Evolutionary conservation across 2,113 vertebrate species (phyloP).

Genomic region (Brienomyrus brachyistius): DNA sequence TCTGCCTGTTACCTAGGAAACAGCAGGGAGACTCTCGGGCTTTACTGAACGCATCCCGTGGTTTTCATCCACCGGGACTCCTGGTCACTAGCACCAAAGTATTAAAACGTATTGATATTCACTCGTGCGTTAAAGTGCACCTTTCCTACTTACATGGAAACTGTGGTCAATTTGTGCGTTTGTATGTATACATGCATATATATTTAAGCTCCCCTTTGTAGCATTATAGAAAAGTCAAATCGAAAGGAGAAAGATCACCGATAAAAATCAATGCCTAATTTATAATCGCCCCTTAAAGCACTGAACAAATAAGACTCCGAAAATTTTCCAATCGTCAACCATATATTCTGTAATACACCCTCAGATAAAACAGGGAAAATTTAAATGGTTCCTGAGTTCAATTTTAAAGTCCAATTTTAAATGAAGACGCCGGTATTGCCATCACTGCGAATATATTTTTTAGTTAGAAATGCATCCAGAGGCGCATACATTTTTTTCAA

Average conservation of each 20-base stretch:
- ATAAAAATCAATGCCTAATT: not conserved
- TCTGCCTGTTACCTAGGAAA: constrained; percentile 64
- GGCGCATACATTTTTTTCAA: not conserved
- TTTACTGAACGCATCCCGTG: constrained; percentile 44
- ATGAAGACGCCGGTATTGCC: not conserved
- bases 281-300: not conserved
- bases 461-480: not conserved
- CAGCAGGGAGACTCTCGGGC: constrained; percentile 56
- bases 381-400: not conserved
- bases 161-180: not conserved
- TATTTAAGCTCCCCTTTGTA: not conserved
- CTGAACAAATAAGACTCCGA: not conserved
- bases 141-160: not conserved
- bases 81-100: constrained; percentile 1
- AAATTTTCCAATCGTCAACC: not conserved
- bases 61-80: constrained; percentile 50
- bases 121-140: not conserved
- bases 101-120: not conserved
- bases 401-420: not conserved
- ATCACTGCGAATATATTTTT: not conserved
- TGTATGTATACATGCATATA: not conserved
- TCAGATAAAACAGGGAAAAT: not conserved
- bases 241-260: not conserved
- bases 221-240: not conserved
- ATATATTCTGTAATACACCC: not conserved